Percentiles rank a stretch among this genome's conserved stretches.
Conservation (phyloP, 2,888 invertebrate genomes). For the Synergus gifuensis region DNA sequence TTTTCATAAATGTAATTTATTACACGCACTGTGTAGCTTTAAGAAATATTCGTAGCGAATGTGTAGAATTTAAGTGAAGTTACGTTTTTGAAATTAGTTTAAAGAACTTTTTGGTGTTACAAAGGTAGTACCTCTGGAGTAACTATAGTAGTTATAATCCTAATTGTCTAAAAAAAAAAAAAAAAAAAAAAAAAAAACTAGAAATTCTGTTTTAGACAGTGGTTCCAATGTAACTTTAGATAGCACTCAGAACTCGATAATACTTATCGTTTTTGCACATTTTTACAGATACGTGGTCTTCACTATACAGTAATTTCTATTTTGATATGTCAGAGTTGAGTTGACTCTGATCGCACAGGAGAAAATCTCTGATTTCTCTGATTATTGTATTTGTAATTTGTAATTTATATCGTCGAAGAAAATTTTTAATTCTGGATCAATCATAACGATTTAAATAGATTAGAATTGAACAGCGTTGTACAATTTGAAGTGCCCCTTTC, state of each 20-base stretch:
- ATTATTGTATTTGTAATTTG: background rate
- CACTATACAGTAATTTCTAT: constrained; percentile 24
- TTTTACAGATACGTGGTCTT: constrained; percentile 28
- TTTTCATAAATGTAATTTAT: background rate
- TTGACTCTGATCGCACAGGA: constrained; percentile 5
- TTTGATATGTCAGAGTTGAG: constrained; percentile 3
- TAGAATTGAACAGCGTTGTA: constrained; percentile 19
- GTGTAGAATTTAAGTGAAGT: constrained; percentile 17
- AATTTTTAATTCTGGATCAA: background rate
- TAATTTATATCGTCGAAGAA: constrained; percentile 5
- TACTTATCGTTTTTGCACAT: constrained; percentile 42
- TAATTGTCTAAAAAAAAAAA: background rate
- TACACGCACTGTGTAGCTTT: background rate
- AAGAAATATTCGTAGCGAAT: background rate
- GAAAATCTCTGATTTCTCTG: constrained; percentile 9
- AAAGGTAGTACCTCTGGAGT: background rate
- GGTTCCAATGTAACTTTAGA: constrained; percentile 35
- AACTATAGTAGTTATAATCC: background rate
- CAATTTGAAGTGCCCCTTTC: background rate
- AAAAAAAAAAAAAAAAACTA: constrained; percentile 6
- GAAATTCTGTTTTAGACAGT: constrained; percentile 34
- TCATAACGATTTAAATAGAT: background rate
- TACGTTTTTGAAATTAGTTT: constrained; percentile 43
- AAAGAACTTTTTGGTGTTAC: constrained; percentile 36
- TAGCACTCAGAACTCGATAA: constrained; percentile 31